These are phyloP conservation scores for Drosophila falleni DNA, from an alignment of 2,888 invertebrate genomes.

Conservation along the genomic window DNA sequence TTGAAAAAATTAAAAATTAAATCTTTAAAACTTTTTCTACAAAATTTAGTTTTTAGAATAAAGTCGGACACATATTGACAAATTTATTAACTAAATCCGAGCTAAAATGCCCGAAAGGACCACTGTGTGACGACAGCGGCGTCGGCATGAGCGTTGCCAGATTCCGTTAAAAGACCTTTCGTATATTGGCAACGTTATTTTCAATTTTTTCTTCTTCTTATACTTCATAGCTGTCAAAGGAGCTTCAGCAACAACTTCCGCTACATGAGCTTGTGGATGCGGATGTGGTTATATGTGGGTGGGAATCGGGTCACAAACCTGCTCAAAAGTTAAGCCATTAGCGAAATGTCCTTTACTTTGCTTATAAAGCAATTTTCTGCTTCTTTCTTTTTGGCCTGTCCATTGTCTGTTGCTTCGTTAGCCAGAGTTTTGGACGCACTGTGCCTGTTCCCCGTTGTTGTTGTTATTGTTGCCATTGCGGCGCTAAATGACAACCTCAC, in stretches of 20 bases:
- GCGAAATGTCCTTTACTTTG: slow-evolving; percentile 79
- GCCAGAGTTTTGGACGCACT: slow-evolving; percentile 65
- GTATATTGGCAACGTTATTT: slow-evolving; percentile 10
- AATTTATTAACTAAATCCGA: too few relatives aligned
- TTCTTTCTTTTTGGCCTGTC: slow-evolving; percentile 51
- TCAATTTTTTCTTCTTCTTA: slow-evolving; percentile 8
- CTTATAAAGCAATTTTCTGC: slow-evolving; percentile 77
- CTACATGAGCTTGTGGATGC: slow-evolving; percentile 46
- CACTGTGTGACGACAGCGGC: not conserved
- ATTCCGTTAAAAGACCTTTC: slow-evolving; percentile 50
- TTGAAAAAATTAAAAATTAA: too few relatives aligned
- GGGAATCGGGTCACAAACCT: slow-evolving; percentile 48
- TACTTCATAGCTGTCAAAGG: slow-evolving; percentile 67
- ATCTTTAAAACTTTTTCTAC: too few relatives aligned
- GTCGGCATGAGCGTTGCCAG: slow-evolving; percentile 57
- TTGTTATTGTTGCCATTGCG: slow-evolving; percentile 30
- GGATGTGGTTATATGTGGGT: not conserved
- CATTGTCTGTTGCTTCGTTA: slow-evolving; percentile 75
- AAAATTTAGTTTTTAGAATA: too few relatives aligned
- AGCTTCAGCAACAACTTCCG: slow-evolving; percentile 78
- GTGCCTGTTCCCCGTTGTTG: slow-evolving; percentile 34
- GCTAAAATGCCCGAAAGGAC: not conserved
- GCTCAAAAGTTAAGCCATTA: slow-evolving; percentile 79
- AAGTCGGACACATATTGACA: too few relatives aligned
- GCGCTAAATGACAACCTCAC: slow-evolving; percentile 77